phyloP scores from a whole-genome alignment of 1,140 invertebrate genomes.

The Drosophila lini region DNA sequence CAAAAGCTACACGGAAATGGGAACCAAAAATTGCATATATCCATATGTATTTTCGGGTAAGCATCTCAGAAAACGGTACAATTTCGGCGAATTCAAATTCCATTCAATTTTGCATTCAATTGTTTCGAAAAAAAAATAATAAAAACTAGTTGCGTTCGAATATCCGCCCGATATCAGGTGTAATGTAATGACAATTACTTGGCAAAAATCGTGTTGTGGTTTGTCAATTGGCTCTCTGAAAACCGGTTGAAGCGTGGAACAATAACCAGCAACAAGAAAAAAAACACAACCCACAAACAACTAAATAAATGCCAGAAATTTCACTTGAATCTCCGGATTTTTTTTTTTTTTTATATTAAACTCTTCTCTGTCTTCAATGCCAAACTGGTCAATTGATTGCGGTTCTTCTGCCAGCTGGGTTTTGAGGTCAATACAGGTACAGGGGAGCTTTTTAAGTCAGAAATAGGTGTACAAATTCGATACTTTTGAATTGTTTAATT shows the following conservation, averaged over 20 bases:
- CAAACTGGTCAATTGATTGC: slow-evolving; percentile 35
- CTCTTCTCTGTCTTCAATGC: slow-evolving; percentile 37
- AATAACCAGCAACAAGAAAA: neutral
- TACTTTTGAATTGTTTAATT: too few relatives aligned
- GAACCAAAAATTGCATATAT: neutral
- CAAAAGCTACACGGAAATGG: slow-evolving; percentile 16
- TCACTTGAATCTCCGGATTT: slow-evolving; percentile 26
- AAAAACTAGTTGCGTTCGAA: slow-evolving; percentile 24
- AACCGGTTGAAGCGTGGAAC: slow-evolving; percentile 30
- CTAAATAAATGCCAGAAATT: slow-evolving; percentile 26
- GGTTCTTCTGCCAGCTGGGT: slow-evolving; percentile 31
- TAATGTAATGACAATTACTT: slow-evolving; percentile 43
- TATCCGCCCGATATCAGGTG: slow-evolving; percentile 38
- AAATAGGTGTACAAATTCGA: neutral
- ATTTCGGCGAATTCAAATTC: slow-evolving; percentile 20
- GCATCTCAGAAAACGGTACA: slow-evolving; percentile 4
- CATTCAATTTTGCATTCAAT: slow-evolving; percentile 9
- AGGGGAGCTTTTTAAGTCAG: neutral
- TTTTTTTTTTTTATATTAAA: slow-evolving; percentile 16
- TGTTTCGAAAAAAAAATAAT: neutral
- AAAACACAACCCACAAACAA: slow-evolving; percentile 13
- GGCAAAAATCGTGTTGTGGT: slow-evolving; percentile 30
- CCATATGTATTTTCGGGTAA: neutral
- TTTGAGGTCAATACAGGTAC: slow-evolving; percentile 7
- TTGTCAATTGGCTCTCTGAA: slow-evolving; percentile 25